Conservation (phyloP, 2,797 vertebrate species). For the Lepidocolaptes lacrymiger region DNA sequence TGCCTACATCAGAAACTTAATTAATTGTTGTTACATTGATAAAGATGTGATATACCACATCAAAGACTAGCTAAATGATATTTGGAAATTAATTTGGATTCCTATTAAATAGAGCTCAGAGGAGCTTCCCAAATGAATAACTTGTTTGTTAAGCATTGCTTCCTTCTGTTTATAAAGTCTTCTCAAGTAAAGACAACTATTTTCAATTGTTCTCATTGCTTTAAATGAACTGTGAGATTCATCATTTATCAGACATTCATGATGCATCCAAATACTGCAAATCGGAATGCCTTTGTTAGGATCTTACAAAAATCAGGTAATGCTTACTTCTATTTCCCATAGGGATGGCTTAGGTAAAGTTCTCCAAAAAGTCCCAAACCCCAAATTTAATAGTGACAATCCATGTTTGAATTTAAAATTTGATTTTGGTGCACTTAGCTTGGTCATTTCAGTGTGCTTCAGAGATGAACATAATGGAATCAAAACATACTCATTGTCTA, state of each 20-base stretch:
- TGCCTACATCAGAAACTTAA: constrained; percentile 37
- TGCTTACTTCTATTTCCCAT: background rate
- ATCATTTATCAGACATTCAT: background rate
- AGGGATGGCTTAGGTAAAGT: background rate
- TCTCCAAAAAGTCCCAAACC: background rate
- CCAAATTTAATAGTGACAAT: background rate
- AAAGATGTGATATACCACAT: constrained; percentile 61
- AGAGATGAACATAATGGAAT: background rate
- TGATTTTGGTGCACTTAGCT: background rate
- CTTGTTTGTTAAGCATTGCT: constrained; percentile 40
- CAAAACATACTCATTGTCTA: background rate
- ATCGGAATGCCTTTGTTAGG: background rate
- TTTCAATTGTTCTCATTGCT: constrained; percentile 5
- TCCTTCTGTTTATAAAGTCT: constrained; percentile 41
- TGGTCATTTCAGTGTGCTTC: background rate
- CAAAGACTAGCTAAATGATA: constrained; percentile 53
- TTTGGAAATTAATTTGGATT: constrained; percentile 64
- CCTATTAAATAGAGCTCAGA: constrained; percentile 52
- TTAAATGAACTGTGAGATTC: background rate
- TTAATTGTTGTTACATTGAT: constrained; percentile 67
- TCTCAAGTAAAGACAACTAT: constrained; percentile 22
- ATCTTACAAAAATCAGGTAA: background rate
- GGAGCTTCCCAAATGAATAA: constrained; percentile 45
- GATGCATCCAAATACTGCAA: background rate
- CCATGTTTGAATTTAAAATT: background rate